Evolutionary conservation across 2,888 invertebrate species (phyloP), one percentile per base, ranked within the genome.

Genomic region (Acrocyrtus sp.): DNA sequence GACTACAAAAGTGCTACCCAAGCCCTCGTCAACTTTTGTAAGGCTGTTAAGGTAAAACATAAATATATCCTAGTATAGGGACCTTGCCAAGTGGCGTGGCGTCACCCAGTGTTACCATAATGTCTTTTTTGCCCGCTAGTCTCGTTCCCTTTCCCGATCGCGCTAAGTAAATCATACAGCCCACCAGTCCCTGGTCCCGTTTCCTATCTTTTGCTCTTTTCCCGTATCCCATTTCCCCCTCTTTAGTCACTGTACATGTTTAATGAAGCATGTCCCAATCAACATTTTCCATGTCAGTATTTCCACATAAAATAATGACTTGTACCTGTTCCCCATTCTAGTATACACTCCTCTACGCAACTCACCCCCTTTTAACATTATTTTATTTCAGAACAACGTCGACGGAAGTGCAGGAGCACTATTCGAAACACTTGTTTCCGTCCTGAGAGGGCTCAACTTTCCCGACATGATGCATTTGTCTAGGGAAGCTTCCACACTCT

Each of bases 31-130:
- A 67, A 79, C 45, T 81, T 79, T 65, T 81, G 81, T 72, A 43
- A 66, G 22, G 75, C 79, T 48, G 63, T 78, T 47, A 79, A 80
- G 79, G 81, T 81, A 73, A n/a, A n/a, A n/a, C n/a, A n/a, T n/a
- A n/a, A 51, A 24, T 1, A n/a, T 21, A 17, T 8, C 19, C 47
- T 21, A 21, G n/a, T n/a, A n/a, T n/a, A n/a, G n/a, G n/a, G n/a
- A n/a, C n/a, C n/a, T n/a, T n/a, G n/a, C n/a, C n/a, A n/a, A n/a
- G n/a, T n/a, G n/a, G n/a, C n/a, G n/a, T n/a, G n/a, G n/a, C n/a
- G n/a, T n/a, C n/a, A n/a, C n/a, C n/a, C n/a, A n/a, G 15, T 43
- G 3, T 43, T n/a, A 17, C 6, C 8, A 43, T 15, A 43, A 15
- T 3, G 43, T 43, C 43, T 43, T 17, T 6, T 43, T 2, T 43